A percentile compares a stretch with the other conserved stretches of the same genome.
Evolutionary conservation across 37 sponge, comb jelly and placozoan genomes (phyloP).

Genomic region (Chondrilla cf. caribensis): DNA sequence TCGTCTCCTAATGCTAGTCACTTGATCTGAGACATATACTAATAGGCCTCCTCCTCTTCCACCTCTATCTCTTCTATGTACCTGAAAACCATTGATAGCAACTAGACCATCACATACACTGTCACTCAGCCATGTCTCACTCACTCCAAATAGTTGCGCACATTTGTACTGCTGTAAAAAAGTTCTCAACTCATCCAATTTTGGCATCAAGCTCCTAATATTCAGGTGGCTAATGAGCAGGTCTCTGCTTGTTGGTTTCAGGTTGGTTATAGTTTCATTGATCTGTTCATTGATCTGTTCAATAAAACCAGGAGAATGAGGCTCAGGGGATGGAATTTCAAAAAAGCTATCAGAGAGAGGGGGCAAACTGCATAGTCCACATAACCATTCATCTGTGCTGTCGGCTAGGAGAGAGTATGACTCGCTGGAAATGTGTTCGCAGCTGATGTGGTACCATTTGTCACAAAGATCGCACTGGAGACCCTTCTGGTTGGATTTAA

Average conservation of each 20-base stretch:
- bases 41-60: constrained; percentile 15
- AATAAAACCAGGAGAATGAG: too few relatives aligned
- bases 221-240: background rate
- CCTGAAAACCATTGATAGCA: background rate
- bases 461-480: too few relatives aligned
- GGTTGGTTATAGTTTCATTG: too few relatives aligned
- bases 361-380: too few relatives aligned
- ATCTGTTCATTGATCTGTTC: too few relatives aligned
- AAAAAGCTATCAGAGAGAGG: too few relatives aligned
- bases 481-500: background rate
- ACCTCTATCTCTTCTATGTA: constrained; percentile 1
- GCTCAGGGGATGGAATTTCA: too few relatives aligned
- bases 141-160: background rate
- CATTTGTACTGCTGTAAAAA: background rate
- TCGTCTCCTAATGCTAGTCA: background rate
- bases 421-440: too few relatives aligned
- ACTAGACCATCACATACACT: background rate
- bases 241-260: background rate
- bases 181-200: background rate
- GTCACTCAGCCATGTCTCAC: constrained; percentile 13
- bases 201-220: constrained; percentile 14
- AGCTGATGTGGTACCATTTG: too few relatives aligned
- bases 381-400: too few relatives aligned
- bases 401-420: too few relatives aligned
- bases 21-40: constrained; percentile 27